Evolutionary conservation across 23 tunicate genomes (phyloP).

Genomic region (Corella eumyota): DNA sequence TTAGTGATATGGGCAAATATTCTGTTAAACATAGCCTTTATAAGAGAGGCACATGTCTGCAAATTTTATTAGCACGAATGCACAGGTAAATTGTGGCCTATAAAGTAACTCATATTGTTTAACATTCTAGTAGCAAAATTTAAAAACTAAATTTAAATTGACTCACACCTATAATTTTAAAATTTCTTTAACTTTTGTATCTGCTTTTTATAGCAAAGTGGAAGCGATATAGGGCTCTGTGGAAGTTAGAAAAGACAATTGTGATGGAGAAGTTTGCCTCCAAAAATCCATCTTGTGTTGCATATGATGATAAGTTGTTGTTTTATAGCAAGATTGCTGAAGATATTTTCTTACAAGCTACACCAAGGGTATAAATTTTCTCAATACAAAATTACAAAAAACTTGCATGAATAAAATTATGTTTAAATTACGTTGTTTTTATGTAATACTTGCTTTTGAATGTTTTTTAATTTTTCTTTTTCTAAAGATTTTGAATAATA

Average conservation of each 20-base stretch:
- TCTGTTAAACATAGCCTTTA: too few species aligned
- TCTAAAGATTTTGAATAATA: too few species aligned
- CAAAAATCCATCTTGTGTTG: constrained; percentile 93
- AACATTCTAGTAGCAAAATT: too few species aligned
- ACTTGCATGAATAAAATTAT: background rate
- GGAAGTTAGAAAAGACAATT: constrained; percentile 91
- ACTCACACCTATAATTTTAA: too few species aligned
- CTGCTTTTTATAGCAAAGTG: constrained; percentile 78
- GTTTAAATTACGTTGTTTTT: background rate
- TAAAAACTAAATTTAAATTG: too few species aligned
- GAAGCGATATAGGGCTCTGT: constrained; percentile 75
- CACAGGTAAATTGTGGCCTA: too few species aligned
- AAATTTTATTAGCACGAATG: too few species aligned
- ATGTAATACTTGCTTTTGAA: background rate
- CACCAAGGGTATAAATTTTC: constrained; percentile 52
- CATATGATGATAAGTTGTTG: constrained; percentile 81
- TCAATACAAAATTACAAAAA: background rate
- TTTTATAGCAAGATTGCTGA: constrained; percentile 87
- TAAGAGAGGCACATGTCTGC: too few species aligned
- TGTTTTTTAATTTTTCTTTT: too few species aligned
- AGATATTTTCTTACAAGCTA: constrained; percentile 75
- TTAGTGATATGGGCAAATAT: too few species aligned
- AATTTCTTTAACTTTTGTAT: too few species aligned
- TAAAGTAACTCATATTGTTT: too few species aligned
- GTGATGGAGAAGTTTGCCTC: constrained; percentile 94